Percentiles rank a stretch among this genome's conserved stretches.
phyloP scores from a whole-genome alignment of 2,888 invertebrate genomes.

The Lithophane semibrunnea region DNA sequence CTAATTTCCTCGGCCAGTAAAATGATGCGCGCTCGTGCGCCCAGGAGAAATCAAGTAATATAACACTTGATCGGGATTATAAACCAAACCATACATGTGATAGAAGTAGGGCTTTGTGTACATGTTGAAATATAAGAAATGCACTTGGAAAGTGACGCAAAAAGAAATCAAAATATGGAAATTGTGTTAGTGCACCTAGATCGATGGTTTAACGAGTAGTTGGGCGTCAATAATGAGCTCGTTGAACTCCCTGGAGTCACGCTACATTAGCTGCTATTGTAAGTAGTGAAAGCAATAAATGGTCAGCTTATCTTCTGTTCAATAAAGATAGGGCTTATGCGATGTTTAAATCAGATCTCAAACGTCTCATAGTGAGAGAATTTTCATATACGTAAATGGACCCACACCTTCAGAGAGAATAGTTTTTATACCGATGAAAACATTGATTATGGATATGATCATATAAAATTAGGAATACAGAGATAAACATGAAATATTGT shows the following conservation, averaged over 20 bases:
- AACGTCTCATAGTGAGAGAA: not conserved
- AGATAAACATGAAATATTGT: not conserved
- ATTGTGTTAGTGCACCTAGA: slow-evolving; percentile 66
- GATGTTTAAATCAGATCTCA: not conserved
- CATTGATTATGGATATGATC: not conserved
- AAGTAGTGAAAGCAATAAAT: slow-evolving; percentile 74
- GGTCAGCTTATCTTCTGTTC: slow-evolving; percentile 36
- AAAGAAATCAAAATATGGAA: slow-evolving; percentile 65
- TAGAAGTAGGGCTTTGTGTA: slow-evolving; percentile 17
- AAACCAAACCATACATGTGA: slow-evolving; percentile 44
- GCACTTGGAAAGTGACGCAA: slow-evolving; percentile 53
- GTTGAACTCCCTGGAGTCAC: slow-evolving; percentile 74
- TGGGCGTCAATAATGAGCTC: slow-evolving; percentile 74
- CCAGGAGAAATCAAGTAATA: slow-evolving; percentile 85
- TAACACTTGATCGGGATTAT: slow-evolving; percentile 71
- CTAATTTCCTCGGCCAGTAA: slow-evolving; percentile 87
- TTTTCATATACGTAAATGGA: not conserved
- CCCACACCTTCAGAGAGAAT: not conserved
- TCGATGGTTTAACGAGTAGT: slow-evolving; percentile 74
- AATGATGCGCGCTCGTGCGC: slow-evolving; percentile 82
- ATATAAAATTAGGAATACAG: not conserved
- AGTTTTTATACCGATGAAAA: not conserved
- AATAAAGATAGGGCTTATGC: slow-evolving; percentile 26
- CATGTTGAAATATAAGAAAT: slow-evolving; percentile 4
- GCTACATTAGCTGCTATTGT: slow-evolving; percentile 76